These are phyloP conservation scores for Acleris laterana DNA, from an alignment of 2,888 invertebrate genomes.

Conservation along the genomic window DNA sequence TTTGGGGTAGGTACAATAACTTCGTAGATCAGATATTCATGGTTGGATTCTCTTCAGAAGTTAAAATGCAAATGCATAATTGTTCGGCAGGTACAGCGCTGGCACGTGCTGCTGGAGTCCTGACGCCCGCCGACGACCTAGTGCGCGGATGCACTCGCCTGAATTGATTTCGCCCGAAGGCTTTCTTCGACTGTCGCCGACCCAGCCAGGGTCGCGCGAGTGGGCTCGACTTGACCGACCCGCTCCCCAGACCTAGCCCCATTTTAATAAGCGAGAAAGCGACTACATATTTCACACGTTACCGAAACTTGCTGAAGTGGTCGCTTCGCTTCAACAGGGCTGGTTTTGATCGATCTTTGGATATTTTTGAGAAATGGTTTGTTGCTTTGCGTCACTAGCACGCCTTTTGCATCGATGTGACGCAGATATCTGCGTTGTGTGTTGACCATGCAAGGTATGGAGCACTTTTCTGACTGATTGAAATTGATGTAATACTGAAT, in stretches of 20 bases:
- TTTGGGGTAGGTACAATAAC: too few relatives aligned
- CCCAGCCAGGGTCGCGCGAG: conserved; percentile 42
- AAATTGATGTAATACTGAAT: conserved; percentile 47
- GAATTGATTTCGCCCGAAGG: conserved; percentile 45
- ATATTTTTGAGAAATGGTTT: conserved; percentile 26
- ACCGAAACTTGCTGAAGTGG: neutral
- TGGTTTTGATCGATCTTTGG: conserved; percentile 5
- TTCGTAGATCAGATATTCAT: too few relatives aligned
- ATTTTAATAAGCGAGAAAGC: neutral
- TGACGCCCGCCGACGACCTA: conserved; percentile 81
- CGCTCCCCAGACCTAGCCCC: neutral
- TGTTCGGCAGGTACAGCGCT: conserved; percentile 90
- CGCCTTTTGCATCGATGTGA: conserved; percentile 13
- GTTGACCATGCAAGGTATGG: conserved; percentile 39
- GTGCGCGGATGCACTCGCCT: conserved; percentile 57
- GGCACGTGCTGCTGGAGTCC: conserved; percentile 95
- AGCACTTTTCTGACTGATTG: conserved; percentile 56
- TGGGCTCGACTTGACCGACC: conserved; percentile 14
- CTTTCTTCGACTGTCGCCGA: conserved; percentile 38
- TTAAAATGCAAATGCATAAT: too few relatives aligned
- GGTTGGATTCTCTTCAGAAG: too few relatives aligned
- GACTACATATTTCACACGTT: neutral
- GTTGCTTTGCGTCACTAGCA: conserved; percentile 25
- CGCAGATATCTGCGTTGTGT: conserved; percentile 39
- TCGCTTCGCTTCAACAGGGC: neutral